These are phyloP conservation scores for Poeciliopsis paucimaculata DNA, from an alignment of 2,797 vertebrate species.

Conservation along the genomic window DNA sequence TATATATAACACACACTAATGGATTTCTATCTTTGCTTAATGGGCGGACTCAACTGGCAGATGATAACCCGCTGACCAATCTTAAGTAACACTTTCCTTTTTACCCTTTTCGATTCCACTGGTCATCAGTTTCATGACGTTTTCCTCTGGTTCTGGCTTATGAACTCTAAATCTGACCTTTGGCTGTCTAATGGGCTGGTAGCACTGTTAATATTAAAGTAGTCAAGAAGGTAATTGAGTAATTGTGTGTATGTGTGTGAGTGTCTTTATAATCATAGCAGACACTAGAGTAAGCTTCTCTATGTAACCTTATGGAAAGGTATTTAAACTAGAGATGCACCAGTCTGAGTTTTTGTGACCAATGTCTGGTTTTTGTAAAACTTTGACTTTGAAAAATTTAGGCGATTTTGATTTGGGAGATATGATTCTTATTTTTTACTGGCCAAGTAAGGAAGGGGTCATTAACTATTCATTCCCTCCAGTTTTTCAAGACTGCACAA, in stretches of 20 bases:
- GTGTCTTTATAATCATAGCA: background rate
- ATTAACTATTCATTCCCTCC: background rate
- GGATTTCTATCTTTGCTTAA: conserved; percentile 54
- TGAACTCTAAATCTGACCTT: conserved; percentile 51
- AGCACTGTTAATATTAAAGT: conserved; percentile 45
- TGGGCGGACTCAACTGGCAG: conserved; percentile 52
- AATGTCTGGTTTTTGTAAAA: background rate
- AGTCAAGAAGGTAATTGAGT: conserved; percentile 46
- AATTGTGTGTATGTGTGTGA: conserved; percentile 14
- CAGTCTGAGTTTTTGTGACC: background rate
- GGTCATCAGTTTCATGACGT: conserved; percentile 41
- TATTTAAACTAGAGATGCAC: conserved; percentile 2
- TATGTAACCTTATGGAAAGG: background rate
- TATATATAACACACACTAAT: conserved; percentile 77
- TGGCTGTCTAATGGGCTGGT: conserved; percentile 58
- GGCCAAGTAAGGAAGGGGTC: background rate
- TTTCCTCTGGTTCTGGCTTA: conserved; percentile 55
- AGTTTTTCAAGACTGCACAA: background rate
- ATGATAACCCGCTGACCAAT: conserved; percentile 54
- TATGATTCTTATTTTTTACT: background rate
- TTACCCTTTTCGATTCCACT: conserved; percentile 16
- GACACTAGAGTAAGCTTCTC: background rate
- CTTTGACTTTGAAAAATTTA: background rate
- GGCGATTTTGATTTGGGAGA: background rate
- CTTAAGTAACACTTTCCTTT: conserved; percentile 55